A percentile compares a stretch with the other conserved stretches of the same genome.
phyloP scores from a whole-genome alignment of 2,888 invertebrate genomes.

The Hermodice carunculata region DNA sequence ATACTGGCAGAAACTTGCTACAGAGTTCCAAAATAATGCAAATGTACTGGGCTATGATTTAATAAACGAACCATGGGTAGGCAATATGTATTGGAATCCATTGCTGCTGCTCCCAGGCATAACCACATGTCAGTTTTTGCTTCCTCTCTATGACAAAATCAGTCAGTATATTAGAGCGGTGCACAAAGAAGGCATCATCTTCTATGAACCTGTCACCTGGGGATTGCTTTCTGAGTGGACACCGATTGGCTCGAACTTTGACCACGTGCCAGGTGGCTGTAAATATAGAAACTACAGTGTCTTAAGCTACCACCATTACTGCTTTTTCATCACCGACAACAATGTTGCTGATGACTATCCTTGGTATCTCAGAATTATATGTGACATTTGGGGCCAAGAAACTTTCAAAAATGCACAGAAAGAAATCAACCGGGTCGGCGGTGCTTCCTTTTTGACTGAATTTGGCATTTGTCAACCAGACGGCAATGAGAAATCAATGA shows the following conservation, averaged over 20 bases:
- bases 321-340: conserved; percentile 36
- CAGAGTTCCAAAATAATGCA: conserved; percentile 31
- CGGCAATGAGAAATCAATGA: conserved; percentile 30
- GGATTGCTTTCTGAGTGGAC: conserved; percentile 30
- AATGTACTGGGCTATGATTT: conserved; percentile 55
- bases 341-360: conserved; percentile 36
- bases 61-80: conserved; percentile 59
- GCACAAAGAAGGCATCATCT: conserved; percentile 48
- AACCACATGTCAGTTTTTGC: conserved; percentile 46
- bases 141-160: conserved; percentile 46
- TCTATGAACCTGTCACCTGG: conserved; percentile 60
- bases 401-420: conserved; percentile 34
- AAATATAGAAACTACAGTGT: conserved; percentile 37
- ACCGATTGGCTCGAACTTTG: conserved; percentile 48
- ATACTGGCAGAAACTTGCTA: conserved; percentile 49
- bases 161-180: conserved; percentile 42
- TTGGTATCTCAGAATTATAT: conserved; percentile 33
- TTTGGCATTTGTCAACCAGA: conserved; percentile 54
- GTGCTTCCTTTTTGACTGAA: conserved; percentile 52
- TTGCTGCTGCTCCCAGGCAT: conserved; percentile 47
- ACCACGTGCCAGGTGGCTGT: conserved; percentile 47
- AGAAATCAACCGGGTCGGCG: conserved; percentile 43
- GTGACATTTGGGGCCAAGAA: conserved; percentile 41
- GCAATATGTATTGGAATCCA: conserved; percentile 48
- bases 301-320: conserved; percentile 55